Evolutionary conservation across 1,140 invertebrate genomes (phyloP), one percentile per base, ranked within the genome.

Genomic region (Sitophilus oryzae): DNA sequence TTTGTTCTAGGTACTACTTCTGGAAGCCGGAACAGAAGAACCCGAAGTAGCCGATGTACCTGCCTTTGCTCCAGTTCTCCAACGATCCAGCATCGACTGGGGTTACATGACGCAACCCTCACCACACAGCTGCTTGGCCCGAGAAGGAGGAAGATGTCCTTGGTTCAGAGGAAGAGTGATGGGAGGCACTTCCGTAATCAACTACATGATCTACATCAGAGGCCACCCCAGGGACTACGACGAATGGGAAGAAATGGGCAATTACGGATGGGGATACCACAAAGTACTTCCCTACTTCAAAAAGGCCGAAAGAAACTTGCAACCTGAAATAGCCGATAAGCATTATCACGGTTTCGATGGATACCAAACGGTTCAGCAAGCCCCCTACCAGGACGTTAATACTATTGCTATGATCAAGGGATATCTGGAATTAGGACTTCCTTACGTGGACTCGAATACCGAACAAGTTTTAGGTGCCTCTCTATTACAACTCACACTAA

Each of bases 1-100:
- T 37, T 43, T 30, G 9, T 71, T 67, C 1, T 62, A 84, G 82
- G 74, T 89, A 5, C 67, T 89, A 4, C 71, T 90, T 0, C 60
- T 90, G 35, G 88, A 91, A 75, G 88, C 87, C 2, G 88, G 88
- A 1, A 80, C 79, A 1, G 83, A 87, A 69, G 87, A 89, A 67
- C 82, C 83, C 2, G 77, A 81, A 20, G 76, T 84, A 8, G 82
- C 82, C 2, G 80, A 80, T 21, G 76, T 86, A 18, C 85, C 86
- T 6, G 79, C 79, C 3, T 73, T 85, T 2, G 79, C 83, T 0
- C 76, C 79, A 18, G 65, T 77, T 9, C 47, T 85, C 44, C 74
- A 76, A 67, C 37, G 67, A 56, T 78, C 79, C 4, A 73, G 68
- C 9, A 70, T 83, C 5, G 81, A 84, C 63, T 84, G 81, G 81